Base-by-base conservation (phyloP, 2,888 invertebrate species). In the Stratiomys singularior region DNA sequence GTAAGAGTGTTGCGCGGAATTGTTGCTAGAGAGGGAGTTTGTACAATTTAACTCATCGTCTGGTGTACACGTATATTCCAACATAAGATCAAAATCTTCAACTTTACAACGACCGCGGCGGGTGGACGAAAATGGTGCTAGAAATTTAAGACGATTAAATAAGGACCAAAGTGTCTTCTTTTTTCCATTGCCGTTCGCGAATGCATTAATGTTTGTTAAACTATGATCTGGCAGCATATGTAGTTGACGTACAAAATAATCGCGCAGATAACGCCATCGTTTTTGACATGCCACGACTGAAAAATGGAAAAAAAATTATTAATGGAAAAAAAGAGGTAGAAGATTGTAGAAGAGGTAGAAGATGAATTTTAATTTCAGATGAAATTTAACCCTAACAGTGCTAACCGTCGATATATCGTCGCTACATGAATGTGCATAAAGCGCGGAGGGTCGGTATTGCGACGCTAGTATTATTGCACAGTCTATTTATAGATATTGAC, bases 211-310 rank as follows among this genome's bases (percentile, higher is more conserved):
- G 27, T 47, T 56, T 1, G 71, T 21, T 52, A 52, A 52, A 4
- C 52, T 13, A 52, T 52, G n/a, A 18, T 15, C 25, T 1, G 25
- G 67, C 76, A 58, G 15, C 60, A 67, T 80, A 21, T 77, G 82
- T 15, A 82, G 79, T 71, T 82, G 82, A 23, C 81, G 81, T 47
- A 81, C 82, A 78, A 82, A 82, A 67, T 82, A 82, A 69, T 82
- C 82, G 69, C 82, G 81, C 60, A 82, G 77, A 76, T 82, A 82
- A 69, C 82, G 78, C 82, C 82, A 82, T 4, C 81, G 81, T 77
- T 82, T 82, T 74, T 82, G 81, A 47, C 82, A 82, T 78, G 80
- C 81, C 79, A 80, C 79, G 80, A 81, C 82, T 81, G 80, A 66
- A 63, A 44, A 28, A n/a, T 23, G 18, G 47, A 11, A 69, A 28